phyloP scores from a whole-genome alignment of 2,888 invertebrate genomes.

The Andrena hattorfiana region DNA sequence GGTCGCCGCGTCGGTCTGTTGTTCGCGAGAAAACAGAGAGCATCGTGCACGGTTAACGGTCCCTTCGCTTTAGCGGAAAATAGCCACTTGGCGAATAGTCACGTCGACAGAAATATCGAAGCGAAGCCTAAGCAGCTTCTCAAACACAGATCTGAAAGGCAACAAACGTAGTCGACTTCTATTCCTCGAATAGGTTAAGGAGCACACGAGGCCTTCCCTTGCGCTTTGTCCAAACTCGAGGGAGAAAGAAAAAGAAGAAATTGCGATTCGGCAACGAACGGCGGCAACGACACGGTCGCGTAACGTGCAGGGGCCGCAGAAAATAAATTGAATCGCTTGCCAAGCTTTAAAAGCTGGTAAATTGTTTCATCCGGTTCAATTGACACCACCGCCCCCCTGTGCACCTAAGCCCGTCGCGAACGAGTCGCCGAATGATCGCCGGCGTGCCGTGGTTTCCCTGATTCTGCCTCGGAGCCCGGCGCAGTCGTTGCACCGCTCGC shows the following conservation, averaged over 20 bases:
- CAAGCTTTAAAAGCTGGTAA: conserved; percentile 80
- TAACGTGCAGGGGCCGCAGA: conserved; percentile 73
- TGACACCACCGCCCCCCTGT: conserved; percentile 75
- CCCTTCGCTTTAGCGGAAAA: conserved; percentile 1
- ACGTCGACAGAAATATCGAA: no score
- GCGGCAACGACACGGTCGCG: conserved; percentile 51
- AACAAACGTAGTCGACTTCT: no score
- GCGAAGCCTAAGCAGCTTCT: no score
- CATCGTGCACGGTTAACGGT: conserved; percentile 16
- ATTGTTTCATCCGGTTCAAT: conserved; percentile 83
- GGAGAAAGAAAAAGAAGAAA: conserved; percentile 22
- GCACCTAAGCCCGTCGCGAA: conserved; percentile 61
- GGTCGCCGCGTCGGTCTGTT: conserved; percentile 17
- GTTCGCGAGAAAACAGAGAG: conserved; percentile 49
- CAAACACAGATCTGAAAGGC: no score
- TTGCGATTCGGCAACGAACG: conserved; percentile 20
- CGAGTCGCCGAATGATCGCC: conserved; percentile 70
- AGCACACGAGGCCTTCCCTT: no score
- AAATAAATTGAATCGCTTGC: conserved; percentile 83
- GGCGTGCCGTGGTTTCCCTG: conserved; percentile 27
- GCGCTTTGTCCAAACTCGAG: no score
- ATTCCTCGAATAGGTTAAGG: no score
- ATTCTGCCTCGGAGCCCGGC: conserved; percentile 38
- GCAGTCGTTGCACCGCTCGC: conserved; percentile 59
- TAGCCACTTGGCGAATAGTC: background rate